Percentiles rank a stretch among this genome's conserved stretches.
phyloP scores from a whole-genome alignment of 2,113 vertebrate genomes.

The Sinocyclocheilus grahami region DNA sequence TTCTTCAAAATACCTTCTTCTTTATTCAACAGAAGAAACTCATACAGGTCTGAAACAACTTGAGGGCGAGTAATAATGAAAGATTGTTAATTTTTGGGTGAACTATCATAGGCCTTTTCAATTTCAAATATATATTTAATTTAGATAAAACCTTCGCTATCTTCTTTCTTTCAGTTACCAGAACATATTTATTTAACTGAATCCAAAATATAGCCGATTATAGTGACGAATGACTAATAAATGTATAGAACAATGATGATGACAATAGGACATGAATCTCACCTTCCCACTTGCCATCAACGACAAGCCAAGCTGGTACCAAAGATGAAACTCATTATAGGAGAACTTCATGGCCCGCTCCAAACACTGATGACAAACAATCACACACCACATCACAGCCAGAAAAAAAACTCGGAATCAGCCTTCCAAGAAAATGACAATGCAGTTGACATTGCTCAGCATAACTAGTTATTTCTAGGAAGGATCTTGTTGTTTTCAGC shows the following conservation, averaged over 20 bases:
- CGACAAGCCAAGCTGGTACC: slow-evolving; percentile 95
- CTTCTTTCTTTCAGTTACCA: neutral
- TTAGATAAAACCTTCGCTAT: neutral
- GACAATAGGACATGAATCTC: slow-evolving; percentile 64
- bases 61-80: neutral
- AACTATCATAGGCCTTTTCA: neutral
- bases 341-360: slow-evolving; percentile 98
- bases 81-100: neutral
- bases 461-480: neutral
- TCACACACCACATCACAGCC: slow-evolving; percentile 25
- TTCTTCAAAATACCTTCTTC: no score
- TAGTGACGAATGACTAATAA: neutral
- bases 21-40: no score
- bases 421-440: slow-evolving; percentile 16
- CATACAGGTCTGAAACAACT: neutral
- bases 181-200: neutral
- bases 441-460: neutral
- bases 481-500: slow-evolving; percentile 18
- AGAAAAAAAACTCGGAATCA: neutral
- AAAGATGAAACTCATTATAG: slow-evolving; percentile 95
- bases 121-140: neutral
- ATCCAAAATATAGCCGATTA: neutral
- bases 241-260: neutral
- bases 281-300: slow-evolving; percentile 97
- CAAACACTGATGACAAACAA: slow-evolving; percentile 81